Percentiles rank a stretch among this genome's conserved stretches.
Evolutionary conservation across 2,797 vertebrate species (phyloP).

Genomic region (Rallus crepitans): DNA sequence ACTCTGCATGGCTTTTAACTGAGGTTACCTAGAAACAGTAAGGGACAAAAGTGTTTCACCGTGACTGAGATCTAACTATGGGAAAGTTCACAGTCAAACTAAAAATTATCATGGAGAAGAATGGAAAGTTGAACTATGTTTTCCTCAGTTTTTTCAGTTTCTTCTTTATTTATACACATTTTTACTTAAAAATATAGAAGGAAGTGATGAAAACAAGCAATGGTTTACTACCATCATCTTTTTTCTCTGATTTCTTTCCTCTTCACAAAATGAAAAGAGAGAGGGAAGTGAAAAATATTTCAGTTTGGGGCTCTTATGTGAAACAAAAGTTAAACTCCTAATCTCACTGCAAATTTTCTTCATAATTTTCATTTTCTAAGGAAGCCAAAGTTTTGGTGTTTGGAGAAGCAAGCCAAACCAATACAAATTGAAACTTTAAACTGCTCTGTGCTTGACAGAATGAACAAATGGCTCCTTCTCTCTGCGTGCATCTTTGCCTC

Average conservation of each 20-base stretch:
- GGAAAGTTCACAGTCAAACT: not conserved
- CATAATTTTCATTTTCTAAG: not conserved
- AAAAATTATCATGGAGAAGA: not conserved
- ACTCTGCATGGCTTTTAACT: not conserved
- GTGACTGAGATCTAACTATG: not conserved
- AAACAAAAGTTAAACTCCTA: not conserved
- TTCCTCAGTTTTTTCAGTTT: not conserved
- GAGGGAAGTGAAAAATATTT: not conserved
- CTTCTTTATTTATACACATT: not conserved
- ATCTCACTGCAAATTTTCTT: not conserved
- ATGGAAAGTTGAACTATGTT: not conserved
- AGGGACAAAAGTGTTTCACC: not conserved
- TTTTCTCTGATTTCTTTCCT: not conserved
- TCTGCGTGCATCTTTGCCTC: not conserved
- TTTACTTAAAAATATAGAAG: not conserved
- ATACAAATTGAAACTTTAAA: not conserved
- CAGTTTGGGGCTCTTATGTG: not conserved
- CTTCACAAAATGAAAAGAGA: not conserved
- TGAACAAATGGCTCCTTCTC: not conserved
- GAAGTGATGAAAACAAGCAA: not conserved
- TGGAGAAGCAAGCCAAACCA: not conserved
- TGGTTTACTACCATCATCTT: not conserved
- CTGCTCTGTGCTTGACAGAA: not conserved
- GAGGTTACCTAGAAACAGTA: slow-evolving; percentile 9
- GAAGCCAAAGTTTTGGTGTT: not conserved